Base-by-base conservation (phyloP, 2,888 invertebrate species). In the Luperina nickerlii region DNA sequence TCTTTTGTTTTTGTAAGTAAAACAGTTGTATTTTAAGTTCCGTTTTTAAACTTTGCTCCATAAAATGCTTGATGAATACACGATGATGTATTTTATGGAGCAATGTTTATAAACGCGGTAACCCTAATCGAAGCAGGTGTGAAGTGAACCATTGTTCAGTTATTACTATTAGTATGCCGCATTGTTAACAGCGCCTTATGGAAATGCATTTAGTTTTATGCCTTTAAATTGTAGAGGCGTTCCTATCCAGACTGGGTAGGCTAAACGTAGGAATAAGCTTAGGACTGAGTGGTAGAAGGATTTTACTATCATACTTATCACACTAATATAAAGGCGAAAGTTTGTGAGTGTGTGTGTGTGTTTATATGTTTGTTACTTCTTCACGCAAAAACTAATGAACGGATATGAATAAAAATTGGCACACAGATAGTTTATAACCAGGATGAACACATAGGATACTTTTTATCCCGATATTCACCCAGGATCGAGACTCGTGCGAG, bases 131-230 rank as follows among this genome's bases (percentile, higher is more conserved):
- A 62, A 45, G 90, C 92, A 93, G 92, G 93, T 94, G 94, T 90
- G 88, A 91, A 90, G 83, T 89, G 82, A 69, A 70, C 88, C 84
- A 91, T 93, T 94, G 93, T 94, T 92, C 89, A 85, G 82, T 84
- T 90, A 89, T 84, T 83, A 83, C 70, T 79, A 70, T 84, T 83
- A 83, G 71, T 79, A 70, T 67, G 76, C 48, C 9, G 79, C 81
- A 85, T 87, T 79, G 88, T 90, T 87, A 82, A 65, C 72, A 78
- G 54, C 20, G 67, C 60, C 63, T 15, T 69, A 42, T 74, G 70
- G 65, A 79, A 74, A 67, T 83, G 54, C 67, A 84, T 76, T 80
- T 70, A 77, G 76, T 70, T 75, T 78, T 77, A 81, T 73, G 63
- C 57, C 8, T 78, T 42, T 24, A 63, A 76, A 81, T 76, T 72